phyloP scores from a whole-genome alignment of 2,888 invertebrate species.

The Masnerella sp. region DNA sequence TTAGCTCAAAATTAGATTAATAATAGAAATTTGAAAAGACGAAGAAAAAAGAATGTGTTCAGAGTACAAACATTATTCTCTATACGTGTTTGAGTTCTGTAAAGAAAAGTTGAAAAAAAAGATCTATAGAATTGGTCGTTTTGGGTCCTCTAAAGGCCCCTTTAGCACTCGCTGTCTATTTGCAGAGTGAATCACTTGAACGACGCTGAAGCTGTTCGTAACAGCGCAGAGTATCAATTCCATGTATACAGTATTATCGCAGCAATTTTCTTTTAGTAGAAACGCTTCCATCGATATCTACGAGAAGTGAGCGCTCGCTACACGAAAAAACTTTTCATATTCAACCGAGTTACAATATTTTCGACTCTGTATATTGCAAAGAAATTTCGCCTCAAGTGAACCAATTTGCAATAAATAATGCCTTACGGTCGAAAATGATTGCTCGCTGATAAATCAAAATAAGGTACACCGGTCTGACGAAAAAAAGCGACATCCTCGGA shows the following conservation, averaged over 20 bases:
- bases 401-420: slow-evolving; percentile 56
- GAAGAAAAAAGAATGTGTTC: too few relatives aligned
- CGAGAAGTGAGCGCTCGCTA: neutral
- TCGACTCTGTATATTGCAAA: slow-evolving; percentile 7
- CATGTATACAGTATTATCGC: slow-evolving; percentile 14
- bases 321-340: slow-evolving; percentile 33
- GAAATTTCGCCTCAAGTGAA: slow-evolving; percentile 43
- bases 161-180: too few relatives aligned
- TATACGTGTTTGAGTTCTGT: too few relatives aligned
- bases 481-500: slow-evolving; percentile 11
- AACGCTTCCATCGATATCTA: slow-evolving; percentile 16
- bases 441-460: slow-evolving; percentile 45
- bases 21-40: too few relatives aligned
- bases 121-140: too few relatives aligned
- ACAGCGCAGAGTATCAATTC: slow-evolving; percentile 3
- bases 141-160: too few relatives aligned
- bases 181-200: too few relatives aligned
- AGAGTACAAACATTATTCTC: too few relatives aligned
- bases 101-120: too few relatives aligned
- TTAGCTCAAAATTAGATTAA: too few relatives aligned
- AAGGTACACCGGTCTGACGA: slow-evolving; percentile 31
- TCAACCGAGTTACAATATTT: slow-evolving; percentile 33
- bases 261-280: slow-evolving; percentile 24
- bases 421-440: slow-evolving; percentile 37
- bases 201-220: too few relatives aligned